Evolutionary conservation across 2,113 vertebrate genomes (phyloP).

Genomic region (Prunella himalayana): DNA sequence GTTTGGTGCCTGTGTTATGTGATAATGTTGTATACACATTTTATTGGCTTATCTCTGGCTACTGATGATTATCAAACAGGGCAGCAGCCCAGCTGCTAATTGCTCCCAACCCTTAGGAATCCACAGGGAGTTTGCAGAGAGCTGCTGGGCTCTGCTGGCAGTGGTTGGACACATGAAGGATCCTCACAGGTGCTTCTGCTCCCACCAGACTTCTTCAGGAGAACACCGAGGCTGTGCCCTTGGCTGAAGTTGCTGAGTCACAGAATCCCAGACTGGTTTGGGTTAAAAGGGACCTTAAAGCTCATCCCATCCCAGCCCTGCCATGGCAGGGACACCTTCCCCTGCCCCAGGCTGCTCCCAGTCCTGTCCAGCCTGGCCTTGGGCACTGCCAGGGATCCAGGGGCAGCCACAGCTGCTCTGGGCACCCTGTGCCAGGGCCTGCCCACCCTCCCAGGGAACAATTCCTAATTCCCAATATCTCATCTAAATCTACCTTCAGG

Average conservation of each 20-base stretch:
- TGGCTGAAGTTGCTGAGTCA: background rate
- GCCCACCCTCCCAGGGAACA: accelerated
- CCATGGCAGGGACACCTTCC: background rate
- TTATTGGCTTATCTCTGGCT: background rate
- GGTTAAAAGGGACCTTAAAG: background rate
- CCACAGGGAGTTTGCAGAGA: background rate
- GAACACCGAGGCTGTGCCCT: accelerated
- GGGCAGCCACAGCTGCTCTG: background rate
- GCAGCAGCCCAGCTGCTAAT: background rate
- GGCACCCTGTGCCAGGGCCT: background rate
- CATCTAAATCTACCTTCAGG: background rate
- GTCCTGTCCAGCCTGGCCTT: background rate
- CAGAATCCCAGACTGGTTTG: background rate
- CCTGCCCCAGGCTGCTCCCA: background rate
- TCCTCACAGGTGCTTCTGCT: background rate
- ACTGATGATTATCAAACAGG: background rate
- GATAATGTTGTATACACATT: background rate
- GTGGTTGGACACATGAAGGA: background rate
- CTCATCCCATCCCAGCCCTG: accelerated
- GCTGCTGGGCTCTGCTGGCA: background rate
- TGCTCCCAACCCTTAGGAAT: background rate
- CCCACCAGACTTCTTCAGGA: background rate
- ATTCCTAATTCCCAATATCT: accelerated
- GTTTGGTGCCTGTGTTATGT: accelerated
- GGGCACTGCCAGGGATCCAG: background rate